Evolutionary conservation across 1,140 invertebrate species (phyloP).

Genomic region (Euura lappo): DNA sequence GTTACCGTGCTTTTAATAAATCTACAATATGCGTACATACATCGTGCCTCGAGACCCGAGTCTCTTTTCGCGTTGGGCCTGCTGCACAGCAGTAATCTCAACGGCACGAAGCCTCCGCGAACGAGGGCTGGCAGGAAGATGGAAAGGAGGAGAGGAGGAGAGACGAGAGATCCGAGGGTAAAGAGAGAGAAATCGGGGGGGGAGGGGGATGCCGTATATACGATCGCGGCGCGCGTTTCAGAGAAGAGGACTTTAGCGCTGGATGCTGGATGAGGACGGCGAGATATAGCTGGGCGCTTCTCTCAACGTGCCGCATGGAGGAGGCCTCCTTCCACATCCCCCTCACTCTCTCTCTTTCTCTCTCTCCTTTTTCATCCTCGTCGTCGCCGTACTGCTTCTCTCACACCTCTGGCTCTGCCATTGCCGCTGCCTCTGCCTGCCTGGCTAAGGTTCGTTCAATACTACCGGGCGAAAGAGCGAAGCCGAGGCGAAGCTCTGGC

Average conservation of each 20-base stretch:
- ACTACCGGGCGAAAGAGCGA: neutral
- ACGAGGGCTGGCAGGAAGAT: neutral
- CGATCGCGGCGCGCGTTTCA: neutral
- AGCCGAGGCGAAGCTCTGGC: neutral
- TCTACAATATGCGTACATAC: too few relatives aligned
- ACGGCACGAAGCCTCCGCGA: neutral
- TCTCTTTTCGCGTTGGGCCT: neutral
- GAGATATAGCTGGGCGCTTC: neutral
- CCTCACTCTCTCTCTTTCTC: neutral
- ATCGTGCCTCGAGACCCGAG: too few relatives aligned
- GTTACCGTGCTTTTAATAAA: too few relatives aligned
- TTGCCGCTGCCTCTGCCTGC: neutral
- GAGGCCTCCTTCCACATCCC: neutral
- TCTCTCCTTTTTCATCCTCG: neutral
- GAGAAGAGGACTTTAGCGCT: neutral
- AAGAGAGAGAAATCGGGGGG: neutral
- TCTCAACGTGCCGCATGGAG: neutral
- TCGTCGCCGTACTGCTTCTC: neutral
- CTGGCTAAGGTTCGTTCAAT: neutral
- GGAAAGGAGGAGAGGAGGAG: neutral
- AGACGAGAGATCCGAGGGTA: neutral
- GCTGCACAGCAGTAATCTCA: neutral
- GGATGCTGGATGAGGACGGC: neutral
- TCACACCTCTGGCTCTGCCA: neutral
- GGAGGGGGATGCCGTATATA: slow-evolving; percentile 1